These are phyloP conservation scores for Sciurus vulgaris DNA, from an alignment of 2,797 vertebrate species.

Conservation along the genomic window DNA sequence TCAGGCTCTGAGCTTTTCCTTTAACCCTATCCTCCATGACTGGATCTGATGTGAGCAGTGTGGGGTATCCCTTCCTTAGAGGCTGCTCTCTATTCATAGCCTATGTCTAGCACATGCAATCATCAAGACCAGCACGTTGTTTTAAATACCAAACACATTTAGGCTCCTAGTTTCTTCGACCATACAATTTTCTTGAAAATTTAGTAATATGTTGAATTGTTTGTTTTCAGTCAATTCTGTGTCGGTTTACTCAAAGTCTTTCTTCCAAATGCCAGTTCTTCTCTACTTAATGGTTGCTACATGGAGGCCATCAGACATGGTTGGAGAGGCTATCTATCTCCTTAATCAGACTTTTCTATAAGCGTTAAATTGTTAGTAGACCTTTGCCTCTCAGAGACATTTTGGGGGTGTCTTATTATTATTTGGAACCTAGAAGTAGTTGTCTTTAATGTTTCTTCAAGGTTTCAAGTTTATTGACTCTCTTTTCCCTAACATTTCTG, in stretches of 20 bases:
- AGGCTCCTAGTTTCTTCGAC: neutral
- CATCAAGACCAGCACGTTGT: neutral
- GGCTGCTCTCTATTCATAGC: neutral
- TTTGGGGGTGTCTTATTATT: neutral
- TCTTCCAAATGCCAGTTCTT: neutral
- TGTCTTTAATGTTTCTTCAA: slow-evolving; percentile 11
- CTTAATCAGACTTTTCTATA: neutral
- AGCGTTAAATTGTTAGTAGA: neutral
- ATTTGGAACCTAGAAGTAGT: neutral
- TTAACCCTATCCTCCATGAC: neutral
- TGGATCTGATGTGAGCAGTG: neutral
- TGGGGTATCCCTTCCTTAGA: neutral
- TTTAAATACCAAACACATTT: neutral
- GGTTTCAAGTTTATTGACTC: neutral
- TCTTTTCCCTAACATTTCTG: neutral
- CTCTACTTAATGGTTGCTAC: neutral
- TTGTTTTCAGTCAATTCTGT: neutral
- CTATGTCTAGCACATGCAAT: neutral
- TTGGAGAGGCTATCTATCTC: neutral
- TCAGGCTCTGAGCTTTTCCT: neutral
- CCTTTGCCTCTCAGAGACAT: neutral
- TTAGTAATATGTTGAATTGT: neutral
- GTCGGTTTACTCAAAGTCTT: neutral
- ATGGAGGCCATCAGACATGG: neutral
- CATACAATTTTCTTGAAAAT: neutral